Base-by-base conservation (phyloP, 2,888 invertebrate species). In the Lasioglossum lativentre region DNA sequence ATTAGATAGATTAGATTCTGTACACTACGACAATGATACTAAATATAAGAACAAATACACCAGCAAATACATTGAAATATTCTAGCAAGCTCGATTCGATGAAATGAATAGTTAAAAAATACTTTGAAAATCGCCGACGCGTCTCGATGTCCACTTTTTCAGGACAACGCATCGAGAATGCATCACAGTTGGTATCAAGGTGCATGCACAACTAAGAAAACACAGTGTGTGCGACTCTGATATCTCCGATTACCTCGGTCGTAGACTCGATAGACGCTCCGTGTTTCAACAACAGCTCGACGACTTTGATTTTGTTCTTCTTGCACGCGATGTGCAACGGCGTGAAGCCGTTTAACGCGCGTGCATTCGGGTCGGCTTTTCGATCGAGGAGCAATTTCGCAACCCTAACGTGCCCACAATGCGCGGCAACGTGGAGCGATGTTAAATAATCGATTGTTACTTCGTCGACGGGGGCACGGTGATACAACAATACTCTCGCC, bases 311-410 rank as follows among this genome's bases (percentile, higher is more conserved):
- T 79, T 99, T 96, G 95, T 99, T 99, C 96, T 99, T 99, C 96
- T 99, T 99, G 96, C 99, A 99, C 5, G 99, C 99, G 93, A 99
- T 99, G 95, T 99, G 99, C 79, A 99, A 96, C 0, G 99, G 99
- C 0, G 99, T 99, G 95, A 99, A 99, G 0, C 99, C 99, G 95
- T 99, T 99, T 52, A 99, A 96, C 5, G 99, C 99, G 56, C 99
- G 96, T 0, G 99, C 98, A 95, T 99, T 99, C 0, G 99, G 98
- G 95, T 99, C 99, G n/a, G 99, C 99, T 93, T 98, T 98, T 91
- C 98, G 96, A 94, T 99, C 99, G 84, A 99, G 96, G 45, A 99
- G 96, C 63, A 99, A 96, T 94, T 97, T 99, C 8, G 99, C 99
- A 10, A 99, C 99, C 94, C 98, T 96, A 47, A 99, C 98, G 94